Base-by-base conservation (phyloP, 2,888 invertebrate genomes). In the Poecilobothrus nobilitatus region DNA sequence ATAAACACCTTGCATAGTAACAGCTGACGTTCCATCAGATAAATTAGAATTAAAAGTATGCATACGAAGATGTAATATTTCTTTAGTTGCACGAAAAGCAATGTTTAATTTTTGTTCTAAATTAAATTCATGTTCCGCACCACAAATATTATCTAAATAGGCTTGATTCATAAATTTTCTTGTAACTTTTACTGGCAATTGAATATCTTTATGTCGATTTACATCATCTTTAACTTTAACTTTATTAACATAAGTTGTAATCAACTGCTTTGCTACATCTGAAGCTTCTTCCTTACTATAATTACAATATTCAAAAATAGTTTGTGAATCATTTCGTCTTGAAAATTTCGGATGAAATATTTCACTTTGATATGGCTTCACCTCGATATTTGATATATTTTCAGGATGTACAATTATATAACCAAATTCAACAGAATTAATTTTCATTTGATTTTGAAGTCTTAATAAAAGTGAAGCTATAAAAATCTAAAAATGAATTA, bases 331-430 rank as follows among this genome's bases (percentile, higher is more conserved):
- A 21, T 69, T 69, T 44, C 63, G 68, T 12, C 20, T 67, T 61
- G 70, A 70, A 41, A 71, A 71, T 62, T 69, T 68, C 1, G 71
- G 69, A 27, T 72, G 75, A 20, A 77, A 80, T 18, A 73, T 76
- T 4, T 75, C 74, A 8, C 70, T 74, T 12, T 70, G 71, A 7
- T 76, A 78, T 72, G 80, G 79, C 1, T 80, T 78, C 69, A 67
- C 73, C 1, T 53, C 71, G 12, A 68, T 70, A n/a, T 66, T 70
- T 12, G 65, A 68, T 21, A 44, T 67, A 34, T 70, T 71, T 68
- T 71, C 74, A 37, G 74, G 76, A 69, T 78, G 78, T 1, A 70
- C 74, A 15, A 74, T 72, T 37, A 76, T 76, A 53, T 53, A 53
- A 4, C 53, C 53, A n/a, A 53, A 15, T n/a, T 66, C 66, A 27